Evolutionary conservation across 2,113 vertebrate genomes (phyloP).

Genomic region (Tychaedon coryphoeus): DNA sequence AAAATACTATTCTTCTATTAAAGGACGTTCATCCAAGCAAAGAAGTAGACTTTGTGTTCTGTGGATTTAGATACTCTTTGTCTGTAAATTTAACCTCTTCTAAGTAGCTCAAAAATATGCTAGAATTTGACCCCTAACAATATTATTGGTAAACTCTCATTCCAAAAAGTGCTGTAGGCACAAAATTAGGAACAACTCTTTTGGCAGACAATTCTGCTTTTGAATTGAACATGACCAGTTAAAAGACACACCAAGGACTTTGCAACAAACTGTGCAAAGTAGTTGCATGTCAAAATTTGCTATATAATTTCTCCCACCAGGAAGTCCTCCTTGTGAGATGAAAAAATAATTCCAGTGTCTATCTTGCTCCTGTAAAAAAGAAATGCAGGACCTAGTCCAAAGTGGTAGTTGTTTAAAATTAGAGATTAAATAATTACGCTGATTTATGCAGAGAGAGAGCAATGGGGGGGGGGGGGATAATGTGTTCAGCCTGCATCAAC

Average conservation of each 20-base stretch:
- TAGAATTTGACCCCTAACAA: not conserved
- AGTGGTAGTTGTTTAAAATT: not conserved
- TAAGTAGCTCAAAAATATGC: not conserved
- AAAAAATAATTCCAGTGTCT: slow-evolving; percentile 1
- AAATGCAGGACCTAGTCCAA: not conserved
- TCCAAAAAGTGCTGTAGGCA: not conserved
- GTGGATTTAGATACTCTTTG: not conserved
- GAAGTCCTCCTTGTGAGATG: not conserved
- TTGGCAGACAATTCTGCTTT: not conserved
- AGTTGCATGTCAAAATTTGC: slow-evolving; percentile 32
- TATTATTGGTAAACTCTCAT: not conserved
- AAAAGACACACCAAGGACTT: slow-evolving; percentile 32
- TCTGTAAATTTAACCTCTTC: not conserved
- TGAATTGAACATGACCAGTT: not conserved
- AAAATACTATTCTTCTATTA: not conserved
- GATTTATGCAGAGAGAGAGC: not conserved
- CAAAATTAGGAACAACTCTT: not conserved
- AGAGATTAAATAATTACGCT: slow-evolving; percentile 29
- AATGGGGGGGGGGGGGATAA: not conserved
- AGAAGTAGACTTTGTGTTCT: not conserved
- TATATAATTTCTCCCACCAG: slow-evolving; percentile 12
- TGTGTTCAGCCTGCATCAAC: not conserved
- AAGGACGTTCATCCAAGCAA: not conserved
- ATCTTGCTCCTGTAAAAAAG: not conserved
- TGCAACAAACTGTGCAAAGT: not conserved